Base-by-base conservation (phyloP, 1,140 invertebrate species). In the Triops longicaudatus region DNA sequence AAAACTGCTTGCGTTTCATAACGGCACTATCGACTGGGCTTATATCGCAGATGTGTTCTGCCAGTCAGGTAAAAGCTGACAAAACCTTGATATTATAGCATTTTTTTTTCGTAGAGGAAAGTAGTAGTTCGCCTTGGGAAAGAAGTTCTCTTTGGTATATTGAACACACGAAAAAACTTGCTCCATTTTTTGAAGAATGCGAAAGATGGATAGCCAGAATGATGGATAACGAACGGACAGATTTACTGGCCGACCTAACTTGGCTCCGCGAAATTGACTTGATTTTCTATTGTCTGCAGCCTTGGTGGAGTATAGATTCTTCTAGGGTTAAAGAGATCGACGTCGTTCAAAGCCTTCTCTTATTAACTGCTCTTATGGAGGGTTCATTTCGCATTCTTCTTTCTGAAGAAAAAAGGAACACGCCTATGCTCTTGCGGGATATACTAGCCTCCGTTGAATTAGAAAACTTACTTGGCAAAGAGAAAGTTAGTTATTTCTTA, bases 381-480 rank as follows among this genome's bases (percentile, higher is more conserved):
- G 50, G 50, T 6, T 63, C 50, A 14, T 17, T 63, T 63, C 50
- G 50, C 22, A 63, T 22, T 22, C 50, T 63, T 10, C 50, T 63
- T 63, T 63, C 50, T 22, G 17, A 17, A 0, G 14, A 63, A 41
- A 75, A 73, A 7, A 76, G 28, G 71, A 72, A 41, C 5, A 63
- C 74, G 31, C 74, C 74, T 44, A 73, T 74, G 14, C 27, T 78
- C 26, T 26, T 78, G 12, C 73, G 77, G 17, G 73, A 75, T 28
- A 50, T 78, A 28, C n/a, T 78, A 50, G 31, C 42, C 17, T 72
- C 74, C 0, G 12, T 0, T 28, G 73, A 78, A 12, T 26, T 78
- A 10, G 11, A 17, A 43, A n/a, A 71, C 22, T 14, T 75, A 17
- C 43, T 75, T 14, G 74, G 74, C 5, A n/a, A n/a, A 22, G 27